A percentile compares a stretch with the other conserved stretches of the same genome.
These are phyloP conservation scores for Embidobia sp. DNA, from an alignment of 2,888 invertebrate species.

Conservation along the genomic window DNA sequence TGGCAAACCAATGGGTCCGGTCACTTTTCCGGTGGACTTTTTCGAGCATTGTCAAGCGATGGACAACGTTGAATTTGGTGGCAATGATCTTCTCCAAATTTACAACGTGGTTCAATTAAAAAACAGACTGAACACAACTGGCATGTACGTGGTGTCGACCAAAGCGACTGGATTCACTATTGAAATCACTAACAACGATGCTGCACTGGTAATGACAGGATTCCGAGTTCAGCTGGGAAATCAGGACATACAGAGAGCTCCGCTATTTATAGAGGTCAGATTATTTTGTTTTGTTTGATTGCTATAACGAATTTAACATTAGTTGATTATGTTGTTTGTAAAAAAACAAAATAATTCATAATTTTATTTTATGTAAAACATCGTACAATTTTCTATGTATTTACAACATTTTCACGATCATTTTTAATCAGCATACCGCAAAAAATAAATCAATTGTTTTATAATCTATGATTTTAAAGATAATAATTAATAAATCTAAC, in stretches of 20 bases:
- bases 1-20: constrained; percentile 85
- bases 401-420: no score
- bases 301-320: no score
- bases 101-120: constrained; percentile 94
- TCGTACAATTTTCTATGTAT: no score
- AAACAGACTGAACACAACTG: constrained; percentile 91
- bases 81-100: constrained; percentile 96
- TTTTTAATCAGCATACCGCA: no score
- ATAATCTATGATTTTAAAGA: no score
- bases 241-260: constrained; percentile 90
- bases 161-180: constrained; percentile 94
- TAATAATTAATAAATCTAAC: no score
- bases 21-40: constrained; percentile 96
- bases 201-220: constrained; percentile 94
- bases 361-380: no score
- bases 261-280: constrained; percentile 87
- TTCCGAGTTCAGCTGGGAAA: constrained; percentile 92
- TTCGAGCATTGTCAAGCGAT: constrained; percentile 97
- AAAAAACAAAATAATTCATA: no score
- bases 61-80: constrained; percentile 97
- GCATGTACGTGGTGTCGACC: constrained; percentile 96
- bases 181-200: constrained; percentile 93
- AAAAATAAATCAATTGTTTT: no score
- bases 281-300: neutral
- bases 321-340: no score